phyloP scores from a whole-genome alignment of 1,140 invertebrate genomes.

The Oryctes rhinoceros region DNA sequence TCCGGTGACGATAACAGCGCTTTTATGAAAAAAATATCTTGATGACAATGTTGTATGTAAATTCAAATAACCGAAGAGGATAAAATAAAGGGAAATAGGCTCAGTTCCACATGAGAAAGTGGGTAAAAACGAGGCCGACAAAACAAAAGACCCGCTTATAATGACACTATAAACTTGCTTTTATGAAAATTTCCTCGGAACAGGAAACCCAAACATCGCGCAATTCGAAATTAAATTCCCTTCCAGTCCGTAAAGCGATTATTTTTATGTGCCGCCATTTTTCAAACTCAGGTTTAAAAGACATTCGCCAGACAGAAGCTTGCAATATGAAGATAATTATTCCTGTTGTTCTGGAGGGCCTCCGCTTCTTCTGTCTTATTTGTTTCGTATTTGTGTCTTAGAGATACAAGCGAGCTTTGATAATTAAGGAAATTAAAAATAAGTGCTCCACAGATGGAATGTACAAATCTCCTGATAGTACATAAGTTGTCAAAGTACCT shows the following conservation, averaged over 20 bases:
- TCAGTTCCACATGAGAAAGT: slow-evolving; percentile 16
- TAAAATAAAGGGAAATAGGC: slow-evolving; percentile 20
- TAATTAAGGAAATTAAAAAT: slow-evolving; percentile 47
- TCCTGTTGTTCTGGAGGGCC: slow-evolving; percentile 46
- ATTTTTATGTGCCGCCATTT: slow-evolving; percentile 50
- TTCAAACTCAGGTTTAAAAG: slow-evolving; percentile 49
- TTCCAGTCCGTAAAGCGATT: slow-evolving; percentile 49
- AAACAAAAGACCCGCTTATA: slow-evolving; percentile 39
- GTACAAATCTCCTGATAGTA: slow-evolving; percentile 20
- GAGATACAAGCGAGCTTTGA: slow-evolving; percentile 7
- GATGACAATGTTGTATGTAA: slow-evolving; percentile 34
- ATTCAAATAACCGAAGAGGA: not conserved
- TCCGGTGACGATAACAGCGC: not conserved
- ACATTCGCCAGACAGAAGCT: slow-evolving; percentile 48
- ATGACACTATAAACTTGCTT: slow-evolving; percentile 33
- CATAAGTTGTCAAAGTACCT: not conserved
- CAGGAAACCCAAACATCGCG: slow-evolving; percentile 46
- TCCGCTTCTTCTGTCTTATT: slow-evolving; percentile 36
- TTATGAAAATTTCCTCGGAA: slow-evolving; percentile 47
- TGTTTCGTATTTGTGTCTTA: not conserved
- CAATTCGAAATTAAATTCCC: slow-evolving; percentile 50
- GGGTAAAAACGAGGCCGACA: slow-evolving; percentile 27
- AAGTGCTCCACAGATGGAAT: slow-evolving; percentile 1
- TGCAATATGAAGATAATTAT: slow-evolving; percentile 50
- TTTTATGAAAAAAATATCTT: slow-evolving; percentile 14